phyloP scores from a whole-genome alignment of 2,113 vertebrate genomes.

The Ictalurus punctatus region DNA sequence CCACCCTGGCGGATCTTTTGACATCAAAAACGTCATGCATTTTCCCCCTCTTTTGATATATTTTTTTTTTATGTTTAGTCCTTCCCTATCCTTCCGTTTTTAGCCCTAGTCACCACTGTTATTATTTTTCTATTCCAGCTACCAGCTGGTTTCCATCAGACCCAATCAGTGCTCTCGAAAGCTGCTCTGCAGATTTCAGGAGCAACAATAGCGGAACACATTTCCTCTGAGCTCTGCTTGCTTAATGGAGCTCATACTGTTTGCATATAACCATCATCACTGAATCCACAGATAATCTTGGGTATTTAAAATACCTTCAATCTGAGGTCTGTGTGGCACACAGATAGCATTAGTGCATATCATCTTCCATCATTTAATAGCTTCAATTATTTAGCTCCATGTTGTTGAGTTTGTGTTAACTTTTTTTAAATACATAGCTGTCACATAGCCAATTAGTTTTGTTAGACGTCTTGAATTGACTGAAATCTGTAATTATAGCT shows the following conservation, averaged over 20 bases:
- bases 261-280: slow-evolving; percentile 49
- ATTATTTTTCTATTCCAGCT: slow-evolving; percentile 53
- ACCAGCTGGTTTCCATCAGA: slow-evolving; percentile 55
- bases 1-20: not conserved
- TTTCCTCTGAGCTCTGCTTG: slow-evolving; percentile 50
- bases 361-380: slow-evolving; percentile 6
- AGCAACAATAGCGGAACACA: slow-evolving; percentile 54
- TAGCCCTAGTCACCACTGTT: slow-evolving; percentile 48
- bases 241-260: slow-evolving; percentile 55
- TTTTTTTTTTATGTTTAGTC: slow-evolving; percentile 34
- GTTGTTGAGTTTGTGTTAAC: not conserved
- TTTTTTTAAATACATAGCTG: slow-evolving; percentile 6
- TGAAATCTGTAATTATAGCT: slow-evolving; percentile 35
- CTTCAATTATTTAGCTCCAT: not conserved
- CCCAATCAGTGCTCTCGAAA: slow-evolving; percentile 53
- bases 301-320: slow-evolving; percentile 17
- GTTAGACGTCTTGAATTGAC: slow-evolving; percentile 21
- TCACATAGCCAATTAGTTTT: slow-evolving; percentile 8
- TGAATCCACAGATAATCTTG: slow-evolving; percentile 39
- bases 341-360: slow-evolving; percentile 1
- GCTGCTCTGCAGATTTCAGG: slow-evolving; percentile 56
- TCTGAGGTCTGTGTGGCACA: not conserved
- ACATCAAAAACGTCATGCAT: slow-evolving; percentile 33
- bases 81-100: slow-evolving; percentile 43
- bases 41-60: slow-evolving; percentile 22